phyloP scores from a whole-genome alignment of 2,888 invertebrate genomes.

The Pomacea canaliculata region DNA sequence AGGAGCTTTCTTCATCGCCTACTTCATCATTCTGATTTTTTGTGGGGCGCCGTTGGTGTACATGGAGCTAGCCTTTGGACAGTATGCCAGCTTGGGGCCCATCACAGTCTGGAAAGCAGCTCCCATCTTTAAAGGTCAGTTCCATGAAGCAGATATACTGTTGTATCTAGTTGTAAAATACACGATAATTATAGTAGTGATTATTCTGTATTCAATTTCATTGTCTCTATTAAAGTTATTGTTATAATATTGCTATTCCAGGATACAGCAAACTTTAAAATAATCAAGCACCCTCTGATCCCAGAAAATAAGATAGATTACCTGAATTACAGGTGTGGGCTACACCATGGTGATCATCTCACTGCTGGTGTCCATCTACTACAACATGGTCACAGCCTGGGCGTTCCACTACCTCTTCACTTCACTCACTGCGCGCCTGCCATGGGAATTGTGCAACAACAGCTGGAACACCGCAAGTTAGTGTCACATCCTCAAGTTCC shows the following conservation, averaged over 20 bases:
- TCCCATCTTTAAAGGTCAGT: slow-evolving; percentile 83
- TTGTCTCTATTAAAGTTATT: no score
- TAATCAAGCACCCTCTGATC: no score
- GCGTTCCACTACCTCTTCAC: slow-evolving; percentile 65
- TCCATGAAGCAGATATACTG: no score
- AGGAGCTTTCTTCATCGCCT: slow-evolving; percentile 68
- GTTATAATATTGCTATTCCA: no score
- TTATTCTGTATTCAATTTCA: no score
- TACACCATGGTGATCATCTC: slow-evolving; percentile 66
- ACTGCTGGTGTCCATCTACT: slow-evolving; percentile 62
- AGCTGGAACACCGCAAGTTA: slow-evolving; percentile 63
- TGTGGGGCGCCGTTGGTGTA: slow-evolving; percentile 83
- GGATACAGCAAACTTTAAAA: no score
- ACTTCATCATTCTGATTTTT: slow-evolving; percentile 61
- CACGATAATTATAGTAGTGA: no score
- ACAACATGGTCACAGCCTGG: slow-evolving; percentile 68
- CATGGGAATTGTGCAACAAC: slow-evolving; percentile 66
- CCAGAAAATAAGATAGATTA: no score
- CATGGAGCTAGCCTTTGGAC: slow-evolving; percentile 83
- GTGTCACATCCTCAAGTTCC: slow-evolving; percentile 15
- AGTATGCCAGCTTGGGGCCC: slow-evolving; percentile 83
- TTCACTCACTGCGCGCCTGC: slow-evolving; percentile 61
- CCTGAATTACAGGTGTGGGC: slow-evolving; percentile 57
- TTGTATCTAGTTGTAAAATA: no score
- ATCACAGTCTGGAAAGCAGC: slow-evolving; percentile 84